A percentile compares a stretch with the other conserved stretches of the same genome.
phyloP scores from a whole-genome alignment of 1,140 invertebrate genomes.

The Medauroidea extradentata region DNA sequence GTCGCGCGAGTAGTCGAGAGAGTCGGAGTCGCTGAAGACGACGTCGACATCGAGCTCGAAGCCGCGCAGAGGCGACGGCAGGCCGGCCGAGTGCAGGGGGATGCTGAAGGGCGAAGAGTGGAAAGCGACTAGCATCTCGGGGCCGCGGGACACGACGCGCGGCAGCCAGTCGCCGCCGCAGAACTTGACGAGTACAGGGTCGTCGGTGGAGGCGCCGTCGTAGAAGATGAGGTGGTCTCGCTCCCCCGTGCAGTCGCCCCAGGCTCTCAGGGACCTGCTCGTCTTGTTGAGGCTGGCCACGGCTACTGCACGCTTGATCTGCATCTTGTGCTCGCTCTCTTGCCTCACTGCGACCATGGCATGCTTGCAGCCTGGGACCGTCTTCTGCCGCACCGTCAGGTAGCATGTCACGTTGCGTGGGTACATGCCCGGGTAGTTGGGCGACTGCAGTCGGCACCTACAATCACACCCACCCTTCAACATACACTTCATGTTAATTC shows the following conservation, averaged over 20 bases:
- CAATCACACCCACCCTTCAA: too few species aligned
- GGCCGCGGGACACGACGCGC: conserved; percentile 64
- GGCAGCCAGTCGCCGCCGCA: conserved; percentile 82
- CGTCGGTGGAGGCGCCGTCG: conserved; percentile 72
- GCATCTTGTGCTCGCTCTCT: conserved; percentile 58
- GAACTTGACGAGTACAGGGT: conserved; percentile 77
- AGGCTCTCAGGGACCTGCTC: conserved; percentile 61
- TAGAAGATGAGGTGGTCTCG: conserved; percentile 80
- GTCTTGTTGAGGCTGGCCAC: conserved; percentile 17
- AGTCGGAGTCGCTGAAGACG: conserved; percentile 80
- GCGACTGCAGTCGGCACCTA: conserved; percentile 78
- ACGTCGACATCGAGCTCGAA: conserved; percentile 82
- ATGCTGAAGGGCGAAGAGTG: conserved; percentile 72
- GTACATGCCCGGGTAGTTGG: conserved; percentile 91
- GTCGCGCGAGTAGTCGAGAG: conserved; percentile 60
- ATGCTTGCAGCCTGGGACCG: conserved; percentile 79
- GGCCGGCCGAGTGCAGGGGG: conserved; percentile 53
- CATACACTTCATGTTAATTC: conserved; percentile 54
- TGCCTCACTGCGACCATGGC: conserved; percentile 80
- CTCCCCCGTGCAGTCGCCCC: conserved; percentile 76
- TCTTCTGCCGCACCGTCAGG: conserved; percentile 73
- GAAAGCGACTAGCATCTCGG: conserved; percentile 69
- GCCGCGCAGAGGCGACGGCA: conserved; percentile 59
- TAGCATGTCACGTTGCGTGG: conserved; percentile 81
- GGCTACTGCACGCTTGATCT: conserved; percentile 15